Percentiles rank a stretch among this genome's conserved stretches.
Evolutionary conservation across 2,888 invertebrate genomes (phyloP).

Genomic region (Phrixothrix hirtus): DNA sequence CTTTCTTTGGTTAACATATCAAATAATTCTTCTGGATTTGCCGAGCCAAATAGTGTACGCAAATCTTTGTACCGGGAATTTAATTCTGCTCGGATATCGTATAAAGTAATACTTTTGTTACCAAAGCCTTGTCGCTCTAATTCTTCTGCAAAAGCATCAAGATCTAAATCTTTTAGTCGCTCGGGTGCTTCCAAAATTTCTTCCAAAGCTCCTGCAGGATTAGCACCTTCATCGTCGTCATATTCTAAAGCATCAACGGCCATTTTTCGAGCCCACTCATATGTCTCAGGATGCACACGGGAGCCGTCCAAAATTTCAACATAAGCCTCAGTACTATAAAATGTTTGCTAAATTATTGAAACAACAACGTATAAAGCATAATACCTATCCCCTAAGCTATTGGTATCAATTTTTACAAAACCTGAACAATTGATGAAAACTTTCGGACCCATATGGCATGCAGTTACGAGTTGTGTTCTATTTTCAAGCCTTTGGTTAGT

Average conservation of each 20-base stretch:
- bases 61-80: conserved; percentile 93
- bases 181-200: conserved; percentile 97
- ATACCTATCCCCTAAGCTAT: conserved; percentile 81
- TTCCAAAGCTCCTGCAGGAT: conserved; percentile 95
- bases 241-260: conserved; percentile 98
- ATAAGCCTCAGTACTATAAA: conserved; percentile 82
- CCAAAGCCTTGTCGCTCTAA: conserved; percentile 78
- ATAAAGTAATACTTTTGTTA: conserved; percentile 90
- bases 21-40: conserved; percentile 86
- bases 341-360: background rate
- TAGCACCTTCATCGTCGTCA: conserved; percentile 95
- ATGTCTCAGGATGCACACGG: conserved; percentile 97
- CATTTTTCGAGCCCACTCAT: conserved; percentile 99
- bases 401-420: conserved; percentile 98
- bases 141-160: conserved; percentile 98
- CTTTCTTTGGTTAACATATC: conserved; percentile 96
- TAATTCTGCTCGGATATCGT: conserved; percentile 95
- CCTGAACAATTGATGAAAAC: conserved; percentile 96
- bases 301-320: conserved; percentile 96
- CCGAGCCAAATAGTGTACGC: conserved; percentile 74
- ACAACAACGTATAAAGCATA: conserved; percentile 7
- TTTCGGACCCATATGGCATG: conserved; percentile 97
- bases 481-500: conserved; percentile 92
- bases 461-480: conserved; percentile 91
- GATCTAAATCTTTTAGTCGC: conserved; percentile 90